phyloP scores from a whole-genome alignment of 2,888 invertebrate species.

The Drosophila trichaetosa region DNA sequence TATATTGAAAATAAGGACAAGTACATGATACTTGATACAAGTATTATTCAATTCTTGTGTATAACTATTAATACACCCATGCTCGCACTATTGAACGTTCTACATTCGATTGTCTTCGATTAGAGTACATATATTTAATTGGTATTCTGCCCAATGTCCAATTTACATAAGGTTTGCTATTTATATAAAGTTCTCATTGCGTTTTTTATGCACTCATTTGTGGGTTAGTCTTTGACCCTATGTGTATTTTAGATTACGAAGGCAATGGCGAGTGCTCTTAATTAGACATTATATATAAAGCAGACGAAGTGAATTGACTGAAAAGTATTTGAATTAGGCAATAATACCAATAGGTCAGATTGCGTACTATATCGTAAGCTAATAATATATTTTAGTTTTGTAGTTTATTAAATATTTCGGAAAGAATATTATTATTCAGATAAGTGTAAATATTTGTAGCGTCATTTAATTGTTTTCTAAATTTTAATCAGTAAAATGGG shows the following conservation, averaged over 20 bases:
- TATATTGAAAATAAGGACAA: conserved; percentile 3
- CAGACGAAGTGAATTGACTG: neutral
- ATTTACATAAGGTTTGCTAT: conserved; percentile 8
- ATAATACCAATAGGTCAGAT: neutral
- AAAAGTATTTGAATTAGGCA: conserved; percentile 12
- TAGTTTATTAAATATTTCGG: neutral
- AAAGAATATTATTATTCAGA: neutral
- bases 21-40: conserved; percentile 26
- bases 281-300: conserved; percentile 1
- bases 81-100: neutral
- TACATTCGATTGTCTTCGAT: conserved; percentile 2
- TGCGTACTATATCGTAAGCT: neutral
- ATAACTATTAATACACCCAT: neutral
- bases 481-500: conserved; percentile 73
- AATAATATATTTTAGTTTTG: neutral
- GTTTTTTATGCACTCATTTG: neutral
- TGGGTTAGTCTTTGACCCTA: conserved; percentile 7
- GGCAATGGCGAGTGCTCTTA: conserved; percentile 10
- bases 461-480: neutral
- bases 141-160: conserved; percentile 13
- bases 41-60: conserved; percentile 11
- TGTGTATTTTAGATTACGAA: conserved; percentile 15
- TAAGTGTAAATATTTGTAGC: neutral
- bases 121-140: conserved; percentile 7
- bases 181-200: conserved; percentile 1